Conservation (phyloP, 2,797 vertebrate genomes). For the Pangasius krempfi region DNA sequence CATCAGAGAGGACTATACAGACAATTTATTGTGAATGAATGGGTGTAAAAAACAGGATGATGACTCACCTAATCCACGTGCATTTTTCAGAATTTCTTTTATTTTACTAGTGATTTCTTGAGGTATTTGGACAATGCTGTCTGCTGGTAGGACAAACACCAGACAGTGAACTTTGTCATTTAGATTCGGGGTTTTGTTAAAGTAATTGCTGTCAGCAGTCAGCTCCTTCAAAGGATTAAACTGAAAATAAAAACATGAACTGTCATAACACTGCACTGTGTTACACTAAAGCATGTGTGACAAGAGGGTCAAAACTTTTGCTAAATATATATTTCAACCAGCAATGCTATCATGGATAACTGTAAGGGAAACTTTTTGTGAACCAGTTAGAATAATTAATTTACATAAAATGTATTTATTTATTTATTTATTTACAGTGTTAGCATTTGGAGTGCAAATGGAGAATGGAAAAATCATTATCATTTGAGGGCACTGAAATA, state of each 20-base stretch:
- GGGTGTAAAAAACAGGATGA: background rate
- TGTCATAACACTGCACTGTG: background rate
- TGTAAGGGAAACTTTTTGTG: background rate
- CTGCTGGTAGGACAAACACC: background rate
- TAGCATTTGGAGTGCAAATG: background rate
- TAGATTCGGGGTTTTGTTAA: background rate
- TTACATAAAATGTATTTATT: background rate
- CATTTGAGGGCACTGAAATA: background rate
- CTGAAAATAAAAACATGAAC: background rate
- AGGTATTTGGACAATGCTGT: rapidly evolving
- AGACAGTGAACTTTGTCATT: conserved; percentile 4
- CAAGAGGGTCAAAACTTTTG: background rate
- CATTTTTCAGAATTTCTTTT: background rate
- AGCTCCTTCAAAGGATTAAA: background rate
- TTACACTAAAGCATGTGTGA: background rate
- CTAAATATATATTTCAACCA: background rate
- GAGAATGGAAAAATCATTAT: background rate
- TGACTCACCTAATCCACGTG: background rate
- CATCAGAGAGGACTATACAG: background rate
- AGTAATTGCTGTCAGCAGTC: background rate
- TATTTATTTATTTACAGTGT: background rate
- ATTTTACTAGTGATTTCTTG: rapidly evolving
- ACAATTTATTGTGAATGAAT: too few relatives aligned
- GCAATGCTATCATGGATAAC: background rate
- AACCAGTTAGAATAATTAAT: background rate